Base-by-base conservation (phyloP, 2,113 vertebrate species). In the Salvelinus sp. region DNA sequence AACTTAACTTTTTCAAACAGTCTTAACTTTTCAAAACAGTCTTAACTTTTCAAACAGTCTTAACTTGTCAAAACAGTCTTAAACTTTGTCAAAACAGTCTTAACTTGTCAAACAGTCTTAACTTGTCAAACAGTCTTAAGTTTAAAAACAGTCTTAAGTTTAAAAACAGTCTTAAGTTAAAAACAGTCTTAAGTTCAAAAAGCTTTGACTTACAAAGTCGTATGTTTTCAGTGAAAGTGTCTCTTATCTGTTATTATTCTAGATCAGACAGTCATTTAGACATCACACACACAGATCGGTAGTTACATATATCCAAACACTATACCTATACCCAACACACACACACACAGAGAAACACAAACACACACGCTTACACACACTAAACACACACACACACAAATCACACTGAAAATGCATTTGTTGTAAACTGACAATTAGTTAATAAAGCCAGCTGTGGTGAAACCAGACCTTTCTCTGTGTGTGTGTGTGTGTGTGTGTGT, bases 401-500 rank as follows among this genome's bases (percentile, higher is more conserved):
- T 28, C 38, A 82, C 70, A 73, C 50, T 70, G 67, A 22, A 25
- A 73, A 76, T 66, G 64, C 30, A 79, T 82, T 67, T 88, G 88
- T 67, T 88, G 87, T 87, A 84, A 81, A 90, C 83, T 73, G 66
- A 88, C 83, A 44, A 14, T 50, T 2, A 50, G 87, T 74, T 65
- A 89, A 91, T 93, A 93, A 94, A 93, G 70, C 77, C 74, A 79
- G 75, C 78, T 85, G 82, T 92, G 90, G 87, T 90, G 80, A 91
- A 81, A 79, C 81, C 14, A 76, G 48, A 20, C 63, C 3, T 50
- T 27, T 66, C 10, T 10, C 4, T 22, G 57, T 18, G 16, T 48
- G 22, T 16, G n/a, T 65, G 12, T 72, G 7, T 50, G 27, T 28
- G 16, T 47, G 20, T 54, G 10, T 67, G 25, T 75, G 18, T 67